Evolutionary conservation across 2,113 vertebrate genomes (phyloP).

Genomic region (Eptesicus fuscus): DNA sequence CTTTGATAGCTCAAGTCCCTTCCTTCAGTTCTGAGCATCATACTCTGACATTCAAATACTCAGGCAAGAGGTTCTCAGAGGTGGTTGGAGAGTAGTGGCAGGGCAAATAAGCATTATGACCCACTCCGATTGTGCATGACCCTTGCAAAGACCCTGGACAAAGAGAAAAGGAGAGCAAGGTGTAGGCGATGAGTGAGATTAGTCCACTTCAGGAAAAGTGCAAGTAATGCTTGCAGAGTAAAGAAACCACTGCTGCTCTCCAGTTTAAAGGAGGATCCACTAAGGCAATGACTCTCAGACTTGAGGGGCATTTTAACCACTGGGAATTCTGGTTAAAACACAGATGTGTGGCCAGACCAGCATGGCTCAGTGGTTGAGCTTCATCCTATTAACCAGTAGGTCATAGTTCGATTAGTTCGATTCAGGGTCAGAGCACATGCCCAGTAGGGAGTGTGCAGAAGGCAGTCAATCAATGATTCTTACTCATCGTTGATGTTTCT

Average conservation of each 20-base stretch:
- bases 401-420: too few species aligned
- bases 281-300: neutral
- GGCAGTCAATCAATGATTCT: too few species aligned
- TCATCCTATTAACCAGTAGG: too few species aligned
- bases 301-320: neutral
- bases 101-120: slow-evolving; percentile 81
- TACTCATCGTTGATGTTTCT: too few species aligned
- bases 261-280: neutral
- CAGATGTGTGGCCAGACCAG: neutral
- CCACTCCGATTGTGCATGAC: slow-evolving; percentile 8
- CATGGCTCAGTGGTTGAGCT: too few species aligned
- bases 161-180: neutral
- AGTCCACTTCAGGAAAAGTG: neutral
- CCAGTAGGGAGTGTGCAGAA: too few species aligned
- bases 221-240: neutral
- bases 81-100: slow-evolving; percentile 70
- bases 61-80: accelerated
- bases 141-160: slow-evolving; percentile 47
- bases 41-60: slow-evolving; percentile 80
- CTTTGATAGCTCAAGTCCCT: neutral
- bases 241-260: neutral
- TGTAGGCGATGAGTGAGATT: neutral
- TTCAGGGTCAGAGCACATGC: too few species aligned
- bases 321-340: neutral
- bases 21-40: slow-evolving; percentile 78